These are phyloP conservation scores for Aptenodytes forsteri DNA, from an alignment of 2,113 vertebrate genomes.

Conservation along the genomic window DNA sequence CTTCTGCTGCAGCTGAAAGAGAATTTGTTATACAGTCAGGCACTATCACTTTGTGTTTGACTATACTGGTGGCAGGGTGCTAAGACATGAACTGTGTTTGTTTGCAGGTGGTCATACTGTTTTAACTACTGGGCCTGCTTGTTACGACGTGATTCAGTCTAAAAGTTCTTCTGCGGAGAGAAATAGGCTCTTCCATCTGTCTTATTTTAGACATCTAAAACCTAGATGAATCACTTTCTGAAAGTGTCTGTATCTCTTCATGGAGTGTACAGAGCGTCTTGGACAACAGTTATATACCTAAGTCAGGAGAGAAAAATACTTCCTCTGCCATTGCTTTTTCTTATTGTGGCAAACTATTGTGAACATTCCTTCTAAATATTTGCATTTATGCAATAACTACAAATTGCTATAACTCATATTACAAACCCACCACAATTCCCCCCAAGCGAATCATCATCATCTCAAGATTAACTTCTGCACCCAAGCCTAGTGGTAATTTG, in stretches of 20 bases:
- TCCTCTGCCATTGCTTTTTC: background rate
- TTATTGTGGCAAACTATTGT: background rate
- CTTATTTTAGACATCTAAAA: background rate
- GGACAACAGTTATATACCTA: background rate
- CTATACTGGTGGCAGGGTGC: background rate
- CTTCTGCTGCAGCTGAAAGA: background rate
- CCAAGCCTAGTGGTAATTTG: background rate
- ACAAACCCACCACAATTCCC: background rate
- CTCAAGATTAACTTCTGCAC: background rate
- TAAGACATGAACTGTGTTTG: background rate
- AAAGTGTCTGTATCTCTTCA: background rate
- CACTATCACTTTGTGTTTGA: background rate
- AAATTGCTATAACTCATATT: background rate
- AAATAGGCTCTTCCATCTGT: background rate
- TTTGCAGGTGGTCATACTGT: background rate
- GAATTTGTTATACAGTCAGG: background rate
- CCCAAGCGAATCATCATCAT: background rate
- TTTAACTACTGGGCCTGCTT: background rate
- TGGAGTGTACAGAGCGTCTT: background rate
- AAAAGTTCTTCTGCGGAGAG: background rate
- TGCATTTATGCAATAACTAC: background rate
- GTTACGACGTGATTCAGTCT: background rate
- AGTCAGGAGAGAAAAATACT: background rate
- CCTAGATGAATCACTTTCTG: constrained; percentile 13
- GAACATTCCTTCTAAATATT: background rate